These are phyloP conservation scores for Dichetophora obliterata DNA, from an alignment of 2,888 invertebrate genomes.

Conservation along the genomic window DNA sequence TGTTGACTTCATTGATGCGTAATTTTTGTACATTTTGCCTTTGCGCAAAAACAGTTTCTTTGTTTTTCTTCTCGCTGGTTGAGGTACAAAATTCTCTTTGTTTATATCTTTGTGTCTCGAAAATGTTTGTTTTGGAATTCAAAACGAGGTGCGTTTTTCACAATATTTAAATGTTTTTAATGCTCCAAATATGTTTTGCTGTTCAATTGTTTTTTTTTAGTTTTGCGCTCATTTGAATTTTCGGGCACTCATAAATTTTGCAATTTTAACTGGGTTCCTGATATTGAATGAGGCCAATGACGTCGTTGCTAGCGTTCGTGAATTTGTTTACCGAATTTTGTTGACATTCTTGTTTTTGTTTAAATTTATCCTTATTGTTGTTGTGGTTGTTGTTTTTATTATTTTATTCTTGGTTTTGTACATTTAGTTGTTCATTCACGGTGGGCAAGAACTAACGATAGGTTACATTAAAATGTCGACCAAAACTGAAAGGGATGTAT, in stretches of 20 bases:
- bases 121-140: neutral
- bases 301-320: neutral
- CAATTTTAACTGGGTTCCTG: neutral
- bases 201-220: too few species aligned
- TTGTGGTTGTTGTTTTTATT: slow-evolving; percentile 20
- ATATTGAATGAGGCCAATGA: slow-evolving; percentile 41
- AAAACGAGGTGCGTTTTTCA: neutral
- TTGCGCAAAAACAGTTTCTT: slow-evolving; percentile 18
- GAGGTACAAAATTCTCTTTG: slow-evolving; percentile 26
- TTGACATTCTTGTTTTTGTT: slow-evolving; percentile 26
- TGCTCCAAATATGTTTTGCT: neutral
- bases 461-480: too few species aligned
- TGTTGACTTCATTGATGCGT: slow-evolving; percentile 19
- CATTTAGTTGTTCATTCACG: neutral
- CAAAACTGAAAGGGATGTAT: too few species aligned
- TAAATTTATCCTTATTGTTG: slow-evolving; percentile 13
- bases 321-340: slow-evolving; percentile 12
- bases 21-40: slow-evolving; percentile 14
- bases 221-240: neutral
- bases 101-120: slow-evolving; percentile 12
- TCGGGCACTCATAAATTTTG: neutral
- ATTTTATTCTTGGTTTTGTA: slow-evolving; percentile 9
- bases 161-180: neutral
- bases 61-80: slow-evolving; percentile 35
- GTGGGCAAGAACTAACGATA: too few species aligned